These are phyloP conservation scores for Daboia siamensis DNA, from an alignment of 2,113 vertebrate genomes.

Conservation along the genomic window DNA sequence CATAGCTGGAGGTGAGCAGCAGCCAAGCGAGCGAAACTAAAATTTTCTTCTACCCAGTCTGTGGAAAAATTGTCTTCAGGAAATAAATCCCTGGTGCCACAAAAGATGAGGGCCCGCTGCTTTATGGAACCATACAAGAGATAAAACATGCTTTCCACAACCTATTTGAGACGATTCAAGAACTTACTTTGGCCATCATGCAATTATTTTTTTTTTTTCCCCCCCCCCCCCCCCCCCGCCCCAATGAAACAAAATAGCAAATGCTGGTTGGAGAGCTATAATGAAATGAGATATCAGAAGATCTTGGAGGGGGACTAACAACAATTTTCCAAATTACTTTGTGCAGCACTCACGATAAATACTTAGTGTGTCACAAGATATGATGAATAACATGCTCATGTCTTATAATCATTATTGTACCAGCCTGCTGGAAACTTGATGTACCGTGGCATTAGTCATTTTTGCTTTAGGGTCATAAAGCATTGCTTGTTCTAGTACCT, in stretches of 20 bases:
- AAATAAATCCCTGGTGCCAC: background rate
- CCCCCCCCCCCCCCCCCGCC: rapidly evolving
- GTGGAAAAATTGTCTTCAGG: background rate
- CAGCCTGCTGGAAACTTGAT: background rate
- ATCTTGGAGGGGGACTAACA: background rate
- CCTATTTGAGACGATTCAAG: background rate
- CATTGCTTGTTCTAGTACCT: background rate
- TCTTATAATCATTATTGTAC: background rate
- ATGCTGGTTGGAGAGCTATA: background rate
- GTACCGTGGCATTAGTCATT: background rate
- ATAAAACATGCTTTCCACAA: background rate
- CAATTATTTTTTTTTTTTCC: background rate
- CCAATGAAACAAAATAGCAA: background rate
- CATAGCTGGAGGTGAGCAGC: background rate
- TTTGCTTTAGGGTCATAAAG: slow-evolving; percentile 5
- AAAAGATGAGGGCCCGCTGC: background rate
- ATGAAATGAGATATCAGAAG: background rate
- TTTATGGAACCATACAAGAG: background rate
- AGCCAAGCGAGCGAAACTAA: background rate
- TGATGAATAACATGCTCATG: background rate
- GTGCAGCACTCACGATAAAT: background rate
- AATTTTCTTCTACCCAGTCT: background rate
- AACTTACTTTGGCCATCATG: background rate
- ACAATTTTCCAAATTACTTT: background rate
- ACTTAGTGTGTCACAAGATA: background rate